Evolutionary conservation across 2,797 vertebrate species (phyloP).

Genomic region (Enteromius unitaeniatus): DNA sequence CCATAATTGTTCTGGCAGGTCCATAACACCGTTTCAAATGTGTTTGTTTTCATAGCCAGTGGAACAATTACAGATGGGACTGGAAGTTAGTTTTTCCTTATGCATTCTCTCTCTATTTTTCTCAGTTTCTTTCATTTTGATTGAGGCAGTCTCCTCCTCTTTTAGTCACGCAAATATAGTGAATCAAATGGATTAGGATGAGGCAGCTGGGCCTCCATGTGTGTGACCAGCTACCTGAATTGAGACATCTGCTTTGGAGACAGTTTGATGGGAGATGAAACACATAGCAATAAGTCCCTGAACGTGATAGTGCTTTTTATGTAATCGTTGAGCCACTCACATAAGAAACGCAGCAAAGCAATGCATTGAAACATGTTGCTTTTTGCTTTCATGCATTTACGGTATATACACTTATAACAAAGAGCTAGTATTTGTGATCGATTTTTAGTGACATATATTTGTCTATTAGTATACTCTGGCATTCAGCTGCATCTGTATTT

Average conservation of each 20-base stretch:
- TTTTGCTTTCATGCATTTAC: not conserved
- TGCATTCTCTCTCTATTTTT: conserved; percentile 7
- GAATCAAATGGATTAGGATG: conserved; percentile 57
- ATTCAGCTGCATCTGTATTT: not conserved
- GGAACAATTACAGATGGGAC: conserved; percentile 53
- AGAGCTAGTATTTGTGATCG: not conserved
- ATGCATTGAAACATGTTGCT: conserved; percentile 2
- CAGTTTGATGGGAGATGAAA: conserved; percentile 45
- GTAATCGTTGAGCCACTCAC: not conserved
- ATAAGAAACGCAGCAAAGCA: not conserved
- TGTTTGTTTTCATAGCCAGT: conserved; percentile 56
- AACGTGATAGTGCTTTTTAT: conserved; percentile 3
- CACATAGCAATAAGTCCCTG: conserved; percentile 29
- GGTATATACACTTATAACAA: not conserved
- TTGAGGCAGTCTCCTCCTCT: conserved; percentile 41
- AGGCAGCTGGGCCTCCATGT: conserved; percentile 55
- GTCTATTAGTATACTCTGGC: not conserved
- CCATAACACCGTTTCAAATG: conserved; percentile 45
- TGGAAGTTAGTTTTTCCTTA: conserved; percentile 24
- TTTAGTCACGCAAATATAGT: conserved; percentile 55
- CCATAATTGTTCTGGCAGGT: conserved; percentile 34
- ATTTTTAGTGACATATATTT: not conserved
- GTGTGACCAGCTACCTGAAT: conserved; percentile 62
- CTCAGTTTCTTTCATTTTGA: conserved; percentile 36
- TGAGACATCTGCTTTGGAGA: conserved; percentile 57